phyloP scores from a whole-genome alignment of 2,888 invertebrate genomes.

The Pemphredon lugubris region DNA sequence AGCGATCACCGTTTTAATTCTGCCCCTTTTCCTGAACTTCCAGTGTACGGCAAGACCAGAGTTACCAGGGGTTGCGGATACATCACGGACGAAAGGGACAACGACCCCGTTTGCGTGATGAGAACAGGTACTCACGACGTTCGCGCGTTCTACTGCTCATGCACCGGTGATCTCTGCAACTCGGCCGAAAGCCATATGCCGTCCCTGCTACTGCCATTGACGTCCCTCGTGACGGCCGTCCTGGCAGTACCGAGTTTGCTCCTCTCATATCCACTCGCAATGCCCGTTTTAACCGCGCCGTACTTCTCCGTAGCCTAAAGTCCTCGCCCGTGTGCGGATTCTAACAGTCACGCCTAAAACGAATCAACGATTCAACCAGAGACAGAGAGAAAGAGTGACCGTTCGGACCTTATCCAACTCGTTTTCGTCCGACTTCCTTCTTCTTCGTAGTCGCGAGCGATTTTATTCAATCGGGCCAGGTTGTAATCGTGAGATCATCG shows the following conservation, averaged over 20 bases:
- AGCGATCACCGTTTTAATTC: too few species aligned
- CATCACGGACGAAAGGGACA: constrained; percentile 84
- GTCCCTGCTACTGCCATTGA: constrained; percentile 61
- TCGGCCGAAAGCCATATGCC: constrained; percentile 76
- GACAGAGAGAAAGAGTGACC: too few species aligned
- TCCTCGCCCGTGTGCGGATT: constrained; percentile 26
- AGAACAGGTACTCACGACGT: constrained; percentile 90
- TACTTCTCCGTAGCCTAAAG: constrained; percentile 58
- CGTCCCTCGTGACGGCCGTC: constrained; percentile 53
- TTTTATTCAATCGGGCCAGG: background rate
- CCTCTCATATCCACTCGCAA: constrained; percentile 43
- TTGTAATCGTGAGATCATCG: too few species aligned
- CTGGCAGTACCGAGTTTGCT: constrained; percentile 56
- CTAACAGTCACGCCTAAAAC: constrained; percentile 42
- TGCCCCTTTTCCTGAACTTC: constrained; percentile 75
- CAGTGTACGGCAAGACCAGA: constrained; percentile 89
- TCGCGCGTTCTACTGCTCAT: constrained; percentile 89
- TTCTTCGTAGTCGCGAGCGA: background rate
- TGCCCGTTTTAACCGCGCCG: constrained; percentile 33
- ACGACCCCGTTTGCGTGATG: constrained; percentile 85
- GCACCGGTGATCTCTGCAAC: constrained; percentile 90
- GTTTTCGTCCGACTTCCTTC: constrained; percentile 32
- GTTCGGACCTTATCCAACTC: constrained; percentile 38
- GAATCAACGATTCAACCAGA: constrained; percentile 42
- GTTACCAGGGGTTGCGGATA: constrained; percentile 92